Percentiles rank a stretch among this genome's conserved stretches.
Evolutionary conservation across 2,113 vertebrate genomes (phyloP).

Genomic region (Scomber scombrus): DNA sequence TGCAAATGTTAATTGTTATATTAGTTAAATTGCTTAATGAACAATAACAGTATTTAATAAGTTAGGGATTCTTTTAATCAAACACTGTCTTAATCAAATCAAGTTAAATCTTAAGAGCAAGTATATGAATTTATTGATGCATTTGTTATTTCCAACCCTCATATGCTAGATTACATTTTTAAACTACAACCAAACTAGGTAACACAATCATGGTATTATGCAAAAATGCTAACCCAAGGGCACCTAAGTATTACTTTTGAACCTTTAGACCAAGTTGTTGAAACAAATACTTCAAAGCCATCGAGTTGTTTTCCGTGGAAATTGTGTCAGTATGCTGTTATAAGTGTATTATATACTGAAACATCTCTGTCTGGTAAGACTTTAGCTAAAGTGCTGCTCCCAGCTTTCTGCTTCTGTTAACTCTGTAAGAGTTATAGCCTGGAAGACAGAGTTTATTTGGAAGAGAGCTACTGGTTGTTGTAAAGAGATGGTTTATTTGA

Average conservation of each 20-base stretch:
- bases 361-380: constrained; percentile 7
- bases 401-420: constrained; percentile 32
- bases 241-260: background rate
- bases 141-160: background rate
- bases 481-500: constrained; percentile 44
- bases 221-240: background rate
- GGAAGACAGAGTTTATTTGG: constrained; percentile 43
- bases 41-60: background rate
- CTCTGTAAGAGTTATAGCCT: constrained; percentile 13
- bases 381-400: constrained; percentile 14
- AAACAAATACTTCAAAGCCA: background rate
- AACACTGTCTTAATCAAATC: background rate
- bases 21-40: background rate
- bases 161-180: background rate
- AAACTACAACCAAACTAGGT: background rate
- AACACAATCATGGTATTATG: background rate
- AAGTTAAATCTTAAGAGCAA: background rate
- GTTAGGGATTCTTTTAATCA: background rate
- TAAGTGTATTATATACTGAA: background rate
- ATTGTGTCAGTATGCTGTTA: background rate
- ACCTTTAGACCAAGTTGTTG: background rate
- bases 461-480: constrained; percentile 28
- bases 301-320: constrained; percentile 7
- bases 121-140: background rate
- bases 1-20: background rate